Evolutionary conservation across 2,113 vertebrate genomes (phyloP), one percentile per base, ranked within the genome.

Genomic region (Percopsis transmontana): DNA sequence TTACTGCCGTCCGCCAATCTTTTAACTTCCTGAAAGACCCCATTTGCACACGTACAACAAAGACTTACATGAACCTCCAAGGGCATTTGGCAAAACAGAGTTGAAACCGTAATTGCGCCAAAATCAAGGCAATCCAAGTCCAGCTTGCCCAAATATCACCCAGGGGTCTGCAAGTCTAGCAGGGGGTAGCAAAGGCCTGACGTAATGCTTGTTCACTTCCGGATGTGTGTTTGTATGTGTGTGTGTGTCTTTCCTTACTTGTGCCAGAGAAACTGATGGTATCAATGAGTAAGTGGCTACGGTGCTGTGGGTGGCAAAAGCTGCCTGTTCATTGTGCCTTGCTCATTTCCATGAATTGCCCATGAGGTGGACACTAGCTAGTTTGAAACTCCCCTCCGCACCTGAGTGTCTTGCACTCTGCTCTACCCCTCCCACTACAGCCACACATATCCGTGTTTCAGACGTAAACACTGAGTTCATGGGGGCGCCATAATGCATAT

Each of bases 81-180:
- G 60, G 66, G 73, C 39, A 58, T 44, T 68, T 15, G 51, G 61
- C 16, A 38, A 42, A 68, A 67, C 10, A 19, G 57, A 19, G 12
- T 58, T 0, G n/a, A 54, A 15, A 64, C 18, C 61, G 56, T 76
- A 81, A 80, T 70, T 63, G 53, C 58, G 21, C 47, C 44, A 50
- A 62, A 80, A 60, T 65, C 24, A 42, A 56, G 50, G 53, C 48
- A 16, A 2, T 48, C 19, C 66, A 48, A 27, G 72, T 80, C 45
- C 73, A 47, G 50, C 47, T 44, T 62, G 16, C 65, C 65, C 41
- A 61, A 24, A 50, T 16, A 24, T 59, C 74, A 56, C 68, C 72
- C 63, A 58, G 62, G 58, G 80, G 58, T 73, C 58, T 61, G 18
- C 6, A 16, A 23, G 41, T 53, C n/a, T 1, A 65, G 57, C 39